A percentile compares a stretch with the other conserved stretches of the same genome.
These are phyloP conservation scores for Cyanistes caeruleus DNA, from an alignment of 2,113 vertebrate species.

Conservation along the genomic window DNA sequence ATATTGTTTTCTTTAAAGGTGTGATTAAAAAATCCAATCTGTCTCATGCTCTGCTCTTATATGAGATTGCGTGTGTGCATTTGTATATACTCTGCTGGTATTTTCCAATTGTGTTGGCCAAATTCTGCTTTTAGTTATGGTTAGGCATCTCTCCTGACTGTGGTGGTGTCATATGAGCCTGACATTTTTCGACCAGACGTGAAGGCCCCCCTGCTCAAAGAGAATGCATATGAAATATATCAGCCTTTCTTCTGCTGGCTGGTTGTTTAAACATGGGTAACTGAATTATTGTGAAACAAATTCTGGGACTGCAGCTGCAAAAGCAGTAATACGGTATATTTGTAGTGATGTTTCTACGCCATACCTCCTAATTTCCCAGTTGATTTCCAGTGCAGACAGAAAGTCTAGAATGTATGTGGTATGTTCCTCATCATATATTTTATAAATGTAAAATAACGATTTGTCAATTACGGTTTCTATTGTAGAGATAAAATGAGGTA, in stretches of 20 bases:
- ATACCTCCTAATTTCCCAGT: constrained; percentile 57
- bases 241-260: constrained; percentile 57
- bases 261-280: constrained; percentile 67
- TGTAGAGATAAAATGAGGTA: background rate
- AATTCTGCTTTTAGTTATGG: constrained; percentile 67
- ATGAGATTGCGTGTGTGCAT: constrained; percentile 32
- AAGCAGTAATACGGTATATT: constrained; percentile 59
- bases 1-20: constrained; percentile 41
- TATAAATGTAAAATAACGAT: constrained; percentile 44
- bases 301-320: constrained; percentile 63
- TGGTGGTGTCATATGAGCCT: constrained; percentile 64
- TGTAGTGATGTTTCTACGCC: constrained; percentile 24
- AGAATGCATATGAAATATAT: constrained; percentile 63
- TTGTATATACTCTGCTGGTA: constrained; percentile 55
- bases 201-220: constrained; percentile 60
- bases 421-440: constrained; percentile 50
- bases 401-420: constrained; percentile 53
- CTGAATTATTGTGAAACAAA: constrained; percentile 69
- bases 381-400: constrained; percentile 65
- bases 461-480: constrained; percentile 44
- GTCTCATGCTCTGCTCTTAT: background rate
- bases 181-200: constrained; percentile 61
- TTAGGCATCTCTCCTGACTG: constrained; percentile 66
- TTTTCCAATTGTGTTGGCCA: constrained; percentile 67
- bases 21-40: constrained; percentile 43